Percentiles rank a stretch among this genome's conserved stretches.
Evolutionary conservation across 2,113 vertebrate species (phyloP).

Genomic region (Bubalus kerabau): DNA sequence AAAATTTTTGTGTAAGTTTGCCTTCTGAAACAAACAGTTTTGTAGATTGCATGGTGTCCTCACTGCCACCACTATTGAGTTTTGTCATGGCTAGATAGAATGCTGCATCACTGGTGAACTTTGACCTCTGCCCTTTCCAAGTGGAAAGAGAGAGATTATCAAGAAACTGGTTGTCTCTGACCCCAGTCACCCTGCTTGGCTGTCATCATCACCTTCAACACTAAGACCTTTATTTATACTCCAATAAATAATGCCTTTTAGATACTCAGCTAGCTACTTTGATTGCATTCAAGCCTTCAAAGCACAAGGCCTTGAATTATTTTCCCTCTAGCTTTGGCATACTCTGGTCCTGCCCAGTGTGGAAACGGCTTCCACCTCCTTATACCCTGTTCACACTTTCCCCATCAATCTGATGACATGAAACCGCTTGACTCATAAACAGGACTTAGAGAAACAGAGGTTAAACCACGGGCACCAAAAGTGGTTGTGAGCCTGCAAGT

Average conservation of each 20-base stretch:
- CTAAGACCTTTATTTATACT: neutral
- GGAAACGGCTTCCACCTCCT: conserved; percentile 73
- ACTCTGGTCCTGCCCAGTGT: conserved; percentile 46
- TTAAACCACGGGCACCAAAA: conserved; percentile 81
- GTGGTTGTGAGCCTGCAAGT: conserved; percentile 76
- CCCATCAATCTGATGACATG: conserved; percentile 77
- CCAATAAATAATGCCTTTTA: conserved; percentile 21
- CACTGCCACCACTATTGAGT: neutral
- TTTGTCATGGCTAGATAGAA: neutral
- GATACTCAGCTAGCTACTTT: neutral
- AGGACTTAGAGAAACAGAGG: conserved; percentile 81
- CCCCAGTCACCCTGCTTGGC: neutral
- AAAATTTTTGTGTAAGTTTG: neutral
- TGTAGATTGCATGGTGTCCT: neutral
- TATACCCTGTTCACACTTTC: conserved; percentile 73
- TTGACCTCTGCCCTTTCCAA: neutral
- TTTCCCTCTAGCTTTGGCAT: conserved; percentile 61
- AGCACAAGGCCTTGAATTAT: conserved; percentile 45
- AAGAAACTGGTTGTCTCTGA: neutral
- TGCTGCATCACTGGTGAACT: neutral
- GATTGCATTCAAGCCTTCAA: conserved; percentile 3
- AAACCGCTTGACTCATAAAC: conserved; percentile 80
- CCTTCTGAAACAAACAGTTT: neutral
- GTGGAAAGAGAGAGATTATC: neutral
- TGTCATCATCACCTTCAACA: neutral